phyloP scores from a whole-genome alignment of 2,888 invertebrate genomes.

The Melieria crassipennis region DNA sequence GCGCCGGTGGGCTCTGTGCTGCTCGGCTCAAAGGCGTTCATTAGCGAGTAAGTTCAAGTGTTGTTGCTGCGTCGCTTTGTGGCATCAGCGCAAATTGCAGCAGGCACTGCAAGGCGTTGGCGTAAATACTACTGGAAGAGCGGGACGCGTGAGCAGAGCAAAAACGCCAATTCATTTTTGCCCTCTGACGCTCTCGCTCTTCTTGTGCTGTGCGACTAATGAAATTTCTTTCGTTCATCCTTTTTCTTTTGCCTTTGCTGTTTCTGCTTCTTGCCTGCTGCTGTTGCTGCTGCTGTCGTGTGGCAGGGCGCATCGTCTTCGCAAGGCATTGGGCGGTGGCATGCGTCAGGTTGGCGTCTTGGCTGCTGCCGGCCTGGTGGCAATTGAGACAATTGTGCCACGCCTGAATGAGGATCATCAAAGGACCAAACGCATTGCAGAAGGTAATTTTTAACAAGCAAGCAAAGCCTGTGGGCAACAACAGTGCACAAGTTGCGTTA shows the following conservation, averaged over 20 bases:
- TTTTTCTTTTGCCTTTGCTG: background rate
- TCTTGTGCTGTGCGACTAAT: slow-evolving; percentile 3
- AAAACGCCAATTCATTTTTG: too few relatives aligned
- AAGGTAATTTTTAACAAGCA: slow-evolving; percentile 67
- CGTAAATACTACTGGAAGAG: background rate
- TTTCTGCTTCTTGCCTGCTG: background rate
- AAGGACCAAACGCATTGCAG: slow-evolving; percentile 74
- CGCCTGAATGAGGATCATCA: slow-evolving; percentile 80
- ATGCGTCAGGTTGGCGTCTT: slow-evolving; percentile 93
- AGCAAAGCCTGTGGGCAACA: too few relatives aligned
- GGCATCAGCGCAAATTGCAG: too few relatives aligned
- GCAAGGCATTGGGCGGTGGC: slow-evolving; percentile 93
- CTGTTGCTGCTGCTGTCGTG: slow-evolving; percentile 5
- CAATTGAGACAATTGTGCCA: slow-evolving; percentile 81
- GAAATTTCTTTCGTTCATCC: background rate
- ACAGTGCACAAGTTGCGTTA: too few relatives aligned
- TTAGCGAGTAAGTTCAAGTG: slow-evolving; percentile 70
- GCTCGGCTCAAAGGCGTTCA: slow-evolving; percentile 79
- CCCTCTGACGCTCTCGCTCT: background rate
- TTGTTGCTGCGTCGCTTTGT: background rate
- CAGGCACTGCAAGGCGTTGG: background rate
- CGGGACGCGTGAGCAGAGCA: too few relatives aligned
- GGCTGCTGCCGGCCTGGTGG: slow-evolving; percentile 88
- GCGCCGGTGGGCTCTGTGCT: slow-evolving; percentile 90
- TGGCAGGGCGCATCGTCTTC: slow-evolving; percentile 77